Evolutionary conservation across 2,113 vertebrate genomes (phyloP), one percentile per base, ranked within the genome.

Genomic region (Salvator merianae): DNA sequence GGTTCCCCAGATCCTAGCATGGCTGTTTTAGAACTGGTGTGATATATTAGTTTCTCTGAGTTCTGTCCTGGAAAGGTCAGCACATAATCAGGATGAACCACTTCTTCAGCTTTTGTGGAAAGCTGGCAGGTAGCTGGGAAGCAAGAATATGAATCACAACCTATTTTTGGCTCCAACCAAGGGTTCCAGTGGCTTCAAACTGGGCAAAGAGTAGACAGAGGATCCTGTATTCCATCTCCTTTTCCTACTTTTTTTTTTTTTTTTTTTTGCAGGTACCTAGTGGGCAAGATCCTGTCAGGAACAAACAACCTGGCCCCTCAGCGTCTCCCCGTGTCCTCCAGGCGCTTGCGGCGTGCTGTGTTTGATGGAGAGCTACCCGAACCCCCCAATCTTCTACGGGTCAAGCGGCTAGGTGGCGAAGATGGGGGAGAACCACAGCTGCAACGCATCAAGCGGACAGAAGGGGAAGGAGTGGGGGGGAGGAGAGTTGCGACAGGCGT

Each of bases 341-440:
- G 77, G 12, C 83, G 83, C 14, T 32, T 85, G 55, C 69, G 83
- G 26, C 76, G 83, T 36, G 83, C 83, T 26, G 55, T 85, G 40
- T 85, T 85, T 73, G 83, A 73, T 14, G 83, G 38, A 76, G 83
- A 85, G n/a, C 77, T 85, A 2, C 83, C 83, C 2, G 83, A 85
- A 4, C 77, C 83, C 3, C 83, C 83, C 77, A 85, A 50, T 65
- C 83, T 85, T 72, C 77, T 85, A 55, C 69, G 83, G 68, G 83
- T 85, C 69, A 85, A 85, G 77, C 69, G 83, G 7, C 69, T 85
- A 7, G 83, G 83, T 5, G 77, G 55, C n/a, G 83, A 85, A 40
- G 40, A 9, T 6, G 69, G 30, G 7, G 83, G 69, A 9, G 68
- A 79, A 20, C 12, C 70, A 36, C 81, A 74, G 55, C 77, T 85